Evolutionary conservation across 2,113 vertebrate genomes (phyloP).

Genomic region (Ranitomeya variabilis): DNA sequence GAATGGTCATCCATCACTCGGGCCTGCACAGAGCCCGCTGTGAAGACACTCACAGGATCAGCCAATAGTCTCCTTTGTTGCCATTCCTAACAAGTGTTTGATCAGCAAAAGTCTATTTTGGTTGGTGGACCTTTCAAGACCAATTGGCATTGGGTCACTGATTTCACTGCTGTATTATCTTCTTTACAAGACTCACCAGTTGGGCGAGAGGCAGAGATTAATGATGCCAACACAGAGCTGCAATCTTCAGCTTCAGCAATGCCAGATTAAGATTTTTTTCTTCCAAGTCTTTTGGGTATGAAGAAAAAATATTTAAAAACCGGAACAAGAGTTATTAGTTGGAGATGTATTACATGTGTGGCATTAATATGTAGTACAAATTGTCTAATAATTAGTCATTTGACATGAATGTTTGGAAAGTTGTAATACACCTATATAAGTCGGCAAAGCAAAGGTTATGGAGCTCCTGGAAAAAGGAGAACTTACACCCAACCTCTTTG

Average conservation of each 20-base stretch:
- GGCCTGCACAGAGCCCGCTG: conserved; percentile 90
- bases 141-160: conserved; percentile 99
- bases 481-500: neutral
- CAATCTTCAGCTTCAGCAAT: conserved; percentile 48
- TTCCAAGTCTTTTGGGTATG: neutral
- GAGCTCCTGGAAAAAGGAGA: neutral
- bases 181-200: conserved; percentile 90
- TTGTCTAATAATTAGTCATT: neutral
- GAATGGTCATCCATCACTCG: conserved; percentile 97
- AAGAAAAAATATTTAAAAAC: neutral
- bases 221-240: conserved; percentile 71
- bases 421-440: neutral
- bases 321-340: neutral
- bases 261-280: conserved; percentile 57
- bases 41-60: conserved; percentile 89
- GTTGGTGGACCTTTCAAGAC: conserved; percentile 98
- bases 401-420: neutral
- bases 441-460: too few species aligned
- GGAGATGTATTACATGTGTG: neutral
- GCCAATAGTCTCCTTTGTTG: conserved; percentile 97
- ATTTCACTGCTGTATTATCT: conserved; percentile 91
- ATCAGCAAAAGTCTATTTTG: conserved; percentile 99
- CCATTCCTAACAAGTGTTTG: conserved; percentile 99
- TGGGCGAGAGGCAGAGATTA: conserved; percentile 97
- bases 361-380: neutral